phyloP scores from a whole-genome alignment of 2,797 vertebrate genomes.

The Pseudomugil gertrudae region DNA sequence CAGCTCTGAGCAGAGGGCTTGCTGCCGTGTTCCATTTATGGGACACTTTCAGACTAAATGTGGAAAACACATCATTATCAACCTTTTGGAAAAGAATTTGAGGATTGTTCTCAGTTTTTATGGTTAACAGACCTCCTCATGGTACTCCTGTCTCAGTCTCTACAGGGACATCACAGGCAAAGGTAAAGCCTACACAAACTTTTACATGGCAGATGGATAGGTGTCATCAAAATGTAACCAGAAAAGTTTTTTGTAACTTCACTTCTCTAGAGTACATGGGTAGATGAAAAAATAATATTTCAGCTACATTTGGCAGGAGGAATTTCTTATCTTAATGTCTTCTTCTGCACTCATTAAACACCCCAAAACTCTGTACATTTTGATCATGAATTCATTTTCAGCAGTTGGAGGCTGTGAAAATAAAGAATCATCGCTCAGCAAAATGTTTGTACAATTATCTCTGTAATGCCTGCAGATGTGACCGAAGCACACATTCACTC shows the following conservation, averaged over 20 bases:
- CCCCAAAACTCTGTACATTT: slow-evolving; percentile 39
- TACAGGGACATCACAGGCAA: background rate
- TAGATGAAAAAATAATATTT: slow-evolving; percentile 9
- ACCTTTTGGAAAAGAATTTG: background rate
- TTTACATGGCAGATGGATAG: slow-evolving; percentile 1
- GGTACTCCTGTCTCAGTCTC: background rate
- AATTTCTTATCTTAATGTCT: background rate
- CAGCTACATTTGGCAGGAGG: background rate
- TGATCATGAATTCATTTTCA: slow-evolving; percentile 47
- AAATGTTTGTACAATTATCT: slow-evolving; percentile 26
- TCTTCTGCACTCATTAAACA: slow-evolving; percentile 12
- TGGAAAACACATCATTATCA: slow-evolving; percentile 28
- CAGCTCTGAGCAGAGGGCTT: slow-evolving; percentile 11
- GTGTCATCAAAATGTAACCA: background rate
- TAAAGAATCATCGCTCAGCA: slow-evolving; percentile 37
- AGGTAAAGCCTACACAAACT: background rate
- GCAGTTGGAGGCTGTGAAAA: slow-evolving; percentile 22
- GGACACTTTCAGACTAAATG: slow-evolving; percentile 16
- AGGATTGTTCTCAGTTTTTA: background rate
- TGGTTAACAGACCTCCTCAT: background rate
- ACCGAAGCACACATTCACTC: background rate
- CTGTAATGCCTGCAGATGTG: background rate
- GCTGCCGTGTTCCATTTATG: slow-evolving; percentile 20
- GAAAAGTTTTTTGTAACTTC: too few species aligned
- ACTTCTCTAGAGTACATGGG: background rate